A percentile compares a stretch with the other conserved stretches of the same genome.
Conservation (phyloP, 2,113 vertebrate genomes). For the Ptilorrhoa leucosticta region DNA sequence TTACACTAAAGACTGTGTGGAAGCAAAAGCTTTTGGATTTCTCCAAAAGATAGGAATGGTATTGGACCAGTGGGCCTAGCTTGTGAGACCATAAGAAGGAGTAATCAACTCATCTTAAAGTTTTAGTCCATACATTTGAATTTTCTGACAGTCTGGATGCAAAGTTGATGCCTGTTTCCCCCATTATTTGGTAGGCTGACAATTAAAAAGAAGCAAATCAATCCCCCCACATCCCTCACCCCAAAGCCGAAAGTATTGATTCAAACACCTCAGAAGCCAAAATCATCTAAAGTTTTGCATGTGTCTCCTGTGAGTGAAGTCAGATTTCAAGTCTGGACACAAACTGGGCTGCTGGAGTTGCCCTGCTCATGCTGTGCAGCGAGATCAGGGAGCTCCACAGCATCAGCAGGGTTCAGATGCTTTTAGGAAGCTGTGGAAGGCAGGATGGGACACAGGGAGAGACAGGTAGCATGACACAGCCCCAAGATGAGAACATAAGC, state of each 20-base stretch:
- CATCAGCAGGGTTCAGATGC: no score
- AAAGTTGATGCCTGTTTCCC: neutral
- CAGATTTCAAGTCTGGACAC: neutral
- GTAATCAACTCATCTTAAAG: neutral
- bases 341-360: neutral
- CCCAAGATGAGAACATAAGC: neutral
- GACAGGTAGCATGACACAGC: neutral
- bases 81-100: neutral
- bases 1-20: neutral
- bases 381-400: neutral
- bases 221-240: accelerated
- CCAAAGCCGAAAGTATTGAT: neutral
- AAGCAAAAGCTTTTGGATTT: neutral
- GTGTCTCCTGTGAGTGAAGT: neutral
- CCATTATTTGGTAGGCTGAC: neutral
- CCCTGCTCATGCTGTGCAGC: accelerated
- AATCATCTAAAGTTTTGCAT: neutral
- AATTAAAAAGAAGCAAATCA: neutral
- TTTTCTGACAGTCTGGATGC: neutral
- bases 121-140: neutral
- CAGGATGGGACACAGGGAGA: accelerated
- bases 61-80: neutral
- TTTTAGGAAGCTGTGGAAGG: neutral
- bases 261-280: neutral
- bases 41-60: neutral